Evolutionary conservation across 2,113 vertebrate species (phyloP).

Genomic region (Indicator maculatus): DNA sequence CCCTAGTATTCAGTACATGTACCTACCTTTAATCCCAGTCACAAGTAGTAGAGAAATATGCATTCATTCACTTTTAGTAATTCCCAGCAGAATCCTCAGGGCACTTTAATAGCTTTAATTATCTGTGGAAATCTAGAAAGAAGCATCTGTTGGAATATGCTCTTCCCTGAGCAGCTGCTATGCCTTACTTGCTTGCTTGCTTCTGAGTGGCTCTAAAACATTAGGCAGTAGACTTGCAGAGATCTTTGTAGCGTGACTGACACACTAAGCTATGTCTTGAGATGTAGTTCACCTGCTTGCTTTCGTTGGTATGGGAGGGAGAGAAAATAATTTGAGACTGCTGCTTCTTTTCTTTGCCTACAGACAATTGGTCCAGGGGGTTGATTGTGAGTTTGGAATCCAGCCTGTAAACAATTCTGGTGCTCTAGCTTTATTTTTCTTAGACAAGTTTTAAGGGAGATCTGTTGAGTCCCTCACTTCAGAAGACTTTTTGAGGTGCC

Average conservation of each 20-base stretch:
- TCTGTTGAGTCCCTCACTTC: not conserved
- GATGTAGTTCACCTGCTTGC: not conserved
- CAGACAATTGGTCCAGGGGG: not conserved
- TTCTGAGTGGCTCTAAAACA: not conserved
- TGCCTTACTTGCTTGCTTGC: not conserved
- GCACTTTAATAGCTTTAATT: not conserved
- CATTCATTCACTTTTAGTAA: not conserved
- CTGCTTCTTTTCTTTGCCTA: not conserved
- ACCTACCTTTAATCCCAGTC: not conserved
- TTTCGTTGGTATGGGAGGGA: not conserved
- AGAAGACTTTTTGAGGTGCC: not conserved
- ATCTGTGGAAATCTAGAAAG: not conserved
- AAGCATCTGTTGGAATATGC: not conserved
- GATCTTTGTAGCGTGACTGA: not conserved
- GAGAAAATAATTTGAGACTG: not conserved
- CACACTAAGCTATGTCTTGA: not conserved
- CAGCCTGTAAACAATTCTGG: not conserved
- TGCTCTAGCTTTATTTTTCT: not conserved
- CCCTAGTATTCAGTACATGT: not conserved
- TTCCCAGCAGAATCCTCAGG: not conserved
- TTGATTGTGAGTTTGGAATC: not conserved
- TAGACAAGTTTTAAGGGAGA: not conserved
- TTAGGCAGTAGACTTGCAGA: not conserved
- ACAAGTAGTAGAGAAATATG: not conserved
- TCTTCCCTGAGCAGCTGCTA: not conserved